phyloP scores from a whole-genome alignment of 2,113 vertebrate genomes.

The Heterochromis multidens region DNA sequence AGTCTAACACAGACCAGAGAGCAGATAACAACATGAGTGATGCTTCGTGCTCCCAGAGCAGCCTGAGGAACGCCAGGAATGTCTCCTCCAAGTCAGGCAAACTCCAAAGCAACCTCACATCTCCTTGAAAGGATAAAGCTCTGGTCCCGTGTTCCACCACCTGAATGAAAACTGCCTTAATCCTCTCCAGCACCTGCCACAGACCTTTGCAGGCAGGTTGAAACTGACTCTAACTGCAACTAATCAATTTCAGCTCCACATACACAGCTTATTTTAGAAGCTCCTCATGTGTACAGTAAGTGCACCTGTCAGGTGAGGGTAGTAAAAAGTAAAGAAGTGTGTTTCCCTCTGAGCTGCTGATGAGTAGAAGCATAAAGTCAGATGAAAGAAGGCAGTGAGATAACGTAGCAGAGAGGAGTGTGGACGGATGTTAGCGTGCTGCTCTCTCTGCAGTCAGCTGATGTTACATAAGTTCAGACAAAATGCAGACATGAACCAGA shows the following conservation, averaged over 20 bases:
- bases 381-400: neutral
- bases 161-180: neutral
- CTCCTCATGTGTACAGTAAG: neutral
- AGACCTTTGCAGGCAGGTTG: no score
- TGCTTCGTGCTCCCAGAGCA: neutral
- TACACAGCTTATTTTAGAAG: neutral
- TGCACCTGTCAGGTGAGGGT: neutral
- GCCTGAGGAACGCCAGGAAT: neutral
- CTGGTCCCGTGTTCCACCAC: neutral
- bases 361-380: neutral
- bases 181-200: no score
- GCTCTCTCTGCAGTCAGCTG: neutral
- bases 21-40: neutral
- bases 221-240: no score
- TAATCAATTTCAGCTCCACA: neutral
- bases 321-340: no score
- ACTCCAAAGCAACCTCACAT: neutral
- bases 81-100: neutral
- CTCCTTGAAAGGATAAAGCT: neutral
- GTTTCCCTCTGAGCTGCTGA: neutral
- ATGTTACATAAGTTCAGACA: slow-evolving; percentile 22
- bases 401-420: no score
- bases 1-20: no score
- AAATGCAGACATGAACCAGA: slow-evolving; percentile 23
- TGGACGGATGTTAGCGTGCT: no score